Evolutionary conservation across 2,888 invertebrate genomes (phyloP).

Genomic region (Acleris laterana): DNA sequence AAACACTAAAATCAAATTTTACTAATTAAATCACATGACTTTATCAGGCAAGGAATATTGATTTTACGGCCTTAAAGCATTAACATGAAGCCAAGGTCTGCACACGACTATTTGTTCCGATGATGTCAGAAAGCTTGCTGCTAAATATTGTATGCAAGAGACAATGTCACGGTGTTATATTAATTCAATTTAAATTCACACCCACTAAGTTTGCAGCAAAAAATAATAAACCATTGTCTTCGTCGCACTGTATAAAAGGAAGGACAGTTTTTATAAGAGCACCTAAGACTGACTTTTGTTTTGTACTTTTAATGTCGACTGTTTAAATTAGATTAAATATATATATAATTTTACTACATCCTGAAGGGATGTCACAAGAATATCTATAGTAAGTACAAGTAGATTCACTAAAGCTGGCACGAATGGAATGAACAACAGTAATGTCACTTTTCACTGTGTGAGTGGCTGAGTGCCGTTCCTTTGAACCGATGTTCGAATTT

Average conservation of each 20-base stretch:
- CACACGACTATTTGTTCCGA: slow-evolving; percentile 25
- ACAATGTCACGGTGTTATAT: slow-evolving; percentile 46
- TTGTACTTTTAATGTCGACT: neutral
- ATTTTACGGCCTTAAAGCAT: slow-evolving; percentile 31
- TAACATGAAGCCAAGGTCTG: slow-evolving; percentile 34
- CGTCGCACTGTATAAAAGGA: neutral
- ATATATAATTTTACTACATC: no score
- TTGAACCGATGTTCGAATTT: no score
- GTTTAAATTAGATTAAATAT: neutral
- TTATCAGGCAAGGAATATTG: slow-evolving; percentile 23
- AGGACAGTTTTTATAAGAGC: slow-evolving; percentile 2
- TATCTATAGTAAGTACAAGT: no score
- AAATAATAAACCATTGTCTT: slow-evolving; percentile 31
- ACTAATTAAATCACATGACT: slow-evolving; percentile 10
- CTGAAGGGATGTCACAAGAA: no score
- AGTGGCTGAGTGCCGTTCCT: no score
- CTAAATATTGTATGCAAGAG: slow-evolving; percentile 44
- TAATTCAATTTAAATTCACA: slow-evolving; percentile 39
- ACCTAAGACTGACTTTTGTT: slow-evolving; percentile 1
- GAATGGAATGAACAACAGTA: no score
- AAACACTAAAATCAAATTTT: neutral
- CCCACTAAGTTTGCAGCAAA: slow-evolving; percentile 37
- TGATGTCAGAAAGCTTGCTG: slow-evolving; percentile 46
- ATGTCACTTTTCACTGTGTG: no score
- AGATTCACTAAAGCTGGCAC: no score